Percentiles rank a stretch among this genome's conserved stretches.
These are phyloP conservation scores for Myxocyprinus asiaticus DNA, from an alignment of 2,113 vertebrate species.

Conservation along the genomic window DNA sequence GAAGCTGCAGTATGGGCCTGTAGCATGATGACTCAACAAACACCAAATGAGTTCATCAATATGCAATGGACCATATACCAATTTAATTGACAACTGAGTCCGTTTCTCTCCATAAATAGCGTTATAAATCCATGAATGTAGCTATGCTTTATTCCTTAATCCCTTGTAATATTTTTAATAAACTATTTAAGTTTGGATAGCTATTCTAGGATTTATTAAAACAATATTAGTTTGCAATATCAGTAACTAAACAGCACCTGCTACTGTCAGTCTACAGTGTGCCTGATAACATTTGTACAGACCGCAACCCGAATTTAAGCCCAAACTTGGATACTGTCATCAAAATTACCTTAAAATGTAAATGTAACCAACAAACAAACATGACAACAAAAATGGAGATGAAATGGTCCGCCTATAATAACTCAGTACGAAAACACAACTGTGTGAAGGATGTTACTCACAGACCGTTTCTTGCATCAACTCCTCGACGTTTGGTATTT, in stretches of 20 bases:
- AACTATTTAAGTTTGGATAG: too few relatives aligned
- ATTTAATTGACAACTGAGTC: neutral
- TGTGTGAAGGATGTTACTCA: conserved; percentile 53
- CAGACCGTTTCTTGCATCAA: conserved; percentile 70
- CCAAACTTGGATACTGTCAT: neutral
- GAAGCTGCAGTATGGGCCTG: neutral
- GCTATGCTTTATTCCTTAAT: too few relatives aligned
- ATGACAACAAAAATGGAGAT: neutral
- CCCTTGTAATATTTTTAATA: too few relatives aligned
- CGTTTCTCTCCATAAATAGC: too few relatives aligned
- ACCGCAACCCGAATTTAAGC: neutral
- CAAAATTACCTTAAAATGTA: too few relatives aligned
- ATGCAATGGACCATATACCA: neutral
- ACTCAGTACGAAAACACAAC: neutral
- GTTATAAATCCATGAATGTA: too few relatives aligned
- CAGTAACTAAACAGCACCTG: conserved; percentile 5
- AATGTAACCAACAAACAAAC: neutral
- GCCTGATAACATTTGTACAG: neutral
- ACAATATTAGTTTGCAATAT: too few relatives aligned
- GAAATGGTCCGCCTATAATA: neutral
- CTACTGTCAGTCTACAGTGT: conserved; percentile 16
- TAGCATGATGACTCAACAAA: conserved; percentile 1
- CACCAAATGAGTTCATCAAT: neutral
- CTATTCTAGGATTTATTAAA: too few relatives aligned
- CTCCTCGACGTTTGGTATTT: conserved; percentile 58